Evolutionary conservation across 2,797 vertebrate species (phyloP).

Genomic region (Xenopus petersii): DNA sequence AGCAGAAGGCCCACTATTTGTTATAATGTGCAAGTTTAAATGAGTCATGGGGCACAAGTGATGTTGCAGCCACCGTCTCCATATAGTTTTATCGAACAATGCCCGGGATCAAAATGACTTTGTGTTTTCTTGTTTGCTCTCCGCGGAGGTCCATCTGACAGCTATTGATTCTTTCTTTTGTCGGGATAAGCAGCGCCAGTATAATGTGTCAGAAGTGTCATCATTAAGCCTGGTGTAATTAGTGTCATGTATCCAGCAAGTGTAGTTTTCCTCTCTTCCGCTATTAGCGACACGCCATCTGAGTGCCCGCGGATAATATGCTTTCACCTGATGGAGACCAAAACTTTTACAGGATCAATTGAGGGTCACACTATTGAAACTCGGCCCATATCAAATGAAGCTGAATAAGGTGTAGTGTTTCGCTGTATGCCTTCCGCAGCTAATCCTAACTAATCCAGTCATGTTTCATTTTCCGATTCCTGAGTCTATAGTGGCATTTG

Average conservation of each 20-base stretch:
- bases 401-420: slow-evolving; percentile 18
- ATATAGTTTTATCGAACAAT: slow-evolving; percentile 1
- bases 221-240: slow-evolving; percentile 42
- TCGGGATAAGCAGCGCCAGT: slow-evolving; percentile 7
- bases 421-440: slow-evolving; percentile 1
- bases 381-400: slow-evolving; percentile 23
- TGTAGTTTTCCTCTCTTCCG: slow-evolving; percentile 25
- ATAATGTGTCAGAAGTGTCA: slow-evolving; percentile 39
- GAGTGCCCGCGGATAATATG: slow-evolving; percentile 28
- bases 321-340: slow-evolving; percentile 26
- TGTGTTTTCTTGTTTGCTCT: slow-evolving; percentile 9
- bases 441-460: slow-evolving; percentile 20
- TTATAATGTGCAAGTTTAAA: too few species aligned
- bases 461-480: slow-evolving; percentile 4
- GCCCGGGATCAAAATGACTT: not conserved
- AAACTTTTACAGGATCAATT: slow-evolving; percentile 32
- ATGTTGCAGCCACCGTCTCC: too few species aligned
- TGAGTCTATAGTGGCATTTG: not conserved
- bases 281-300: slow-evolving; percentile 41
- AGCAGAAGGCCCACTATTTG: too few species aligned
- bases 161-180: slow-evolving; percentile 33
- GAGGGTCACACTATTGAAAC: slow-evolving; percentile 36
- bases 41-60: too few species aligned
- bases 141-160: slow-evolving; percentile 1
- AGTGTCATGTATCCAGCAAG: slow-evolving; percentile 41